Conservation (phyloP, 2,113 vertebrate genomes). For the Natator depressus region DNA sequence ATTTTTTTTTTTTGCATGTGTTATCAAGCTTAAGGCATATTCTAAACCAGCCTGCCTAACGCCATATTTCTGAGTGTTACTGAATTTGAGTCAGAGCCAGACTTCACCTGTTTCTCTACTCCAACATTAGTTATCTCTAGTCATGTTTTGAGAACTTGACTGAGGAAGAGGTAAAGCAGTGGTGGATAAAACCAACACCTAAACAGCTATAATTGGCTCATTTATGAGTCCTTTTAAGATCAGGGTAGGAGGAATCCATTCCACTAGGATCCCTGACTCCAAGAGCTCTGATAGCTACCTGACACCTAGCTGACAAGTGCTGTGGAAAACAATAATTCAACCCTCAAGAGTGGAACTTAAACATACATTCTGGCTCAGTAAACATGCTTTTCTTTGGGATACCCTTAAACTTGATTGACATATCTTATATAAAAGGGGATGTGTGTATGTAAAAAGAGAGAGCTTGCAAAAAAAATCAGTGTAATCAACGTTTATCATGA, state of each 20-base stretch:
- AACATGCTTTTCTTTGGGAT: not conserved
- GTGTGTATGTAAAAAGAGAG: not conserved
- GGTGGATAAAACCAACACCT: not conserved
- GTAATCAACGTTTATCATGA: not conserved
- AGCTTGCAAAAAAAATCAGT: not conserved
- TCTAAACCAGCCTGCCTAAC: not conserved
- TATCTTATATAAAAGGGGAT: fast-evolving
- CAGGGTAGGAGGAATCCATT: not conserved
- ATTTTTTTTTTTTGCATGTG: not conserved
- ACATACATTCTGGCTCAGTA: not conserved
- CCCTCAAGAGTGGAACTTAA: constrained; percentile 7
- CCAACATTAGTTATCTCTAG: not conserved
- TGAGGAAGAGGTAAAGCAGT: not conserved
- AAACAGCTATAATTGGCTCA: not conserved
- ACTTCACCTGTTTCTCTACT: fast-evolving
- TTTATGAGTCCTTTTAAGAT: not conserved
- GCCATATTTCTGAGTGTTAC: not conserved
- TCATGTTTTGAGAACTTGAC: not conserved
- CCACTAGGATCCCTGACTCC: not conserved
- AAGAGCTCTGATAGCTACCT: constrained; percentile 1
- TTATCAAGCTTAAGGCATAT: not conserved
- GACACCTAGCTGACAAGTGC: not conserved
- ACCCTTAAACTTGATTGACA: not conserved
- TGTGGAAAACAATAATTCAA: not conserved
- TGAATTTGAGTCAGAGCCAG: not conserved